phyloP scores from a whole-genome alignment of 2,113 vertebrate genomes.

The Pyxicephalus adspersus region DNA sequence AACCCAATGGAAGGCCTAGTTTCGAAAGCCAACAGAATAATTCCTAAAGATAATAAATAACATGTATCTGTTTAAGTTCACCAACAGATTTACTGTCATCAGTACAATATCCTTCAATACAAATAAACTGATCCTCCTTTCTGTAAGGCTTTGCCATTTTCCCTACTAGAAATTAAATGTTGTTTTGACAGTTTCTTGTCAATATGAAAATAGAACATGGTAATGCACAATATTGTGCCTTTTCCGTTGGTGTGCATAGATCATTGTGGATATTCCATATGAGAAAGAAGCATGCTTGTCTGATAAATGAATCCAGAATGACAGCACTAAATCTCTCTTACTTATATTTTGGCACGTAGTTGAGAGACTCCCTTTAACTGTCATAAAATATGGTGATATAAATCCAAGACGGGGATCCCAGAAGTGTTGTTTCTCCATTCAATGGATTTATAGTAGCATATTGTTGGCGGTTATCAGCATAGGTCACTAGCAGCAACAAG shows the following conservation, averaged over 20 bases:
- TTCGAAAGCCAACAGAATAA: too few species aligned
- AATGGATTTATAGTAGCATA: conserved; percentile 30
- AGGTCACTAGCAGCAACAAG: conserved; percentile 11
- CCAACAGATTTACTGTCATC: too few species aligned
- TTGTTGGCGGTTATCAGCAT: conserved; percentile 39
- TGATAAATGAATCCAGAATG: conserved; percentile 43
- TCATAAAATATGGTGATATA: conserved; percentile 33
- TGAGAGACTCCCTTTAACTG: conserved; percentile 32
- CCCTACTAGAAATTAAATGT: background rate
- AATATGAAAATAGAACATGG: background rate
- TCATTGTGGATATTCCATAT: background rate
- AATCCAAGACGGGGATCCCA: conserved; percentile 20
- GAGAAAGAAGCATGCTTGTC: background rate
- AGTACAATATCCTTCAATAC: too few species aligned
- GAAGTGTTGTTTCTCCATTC: conserved; percentile 34
- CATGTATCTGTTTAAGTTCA: too few species aligned
- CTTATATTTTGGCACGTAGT: conserved; percentile 5
- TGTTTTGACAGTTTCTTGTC: background rate
- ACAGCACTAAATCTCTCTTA: conserved; percentile 21
- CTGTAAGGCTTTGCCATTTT: too few species aligned
- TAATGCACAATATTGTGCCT: background rate
- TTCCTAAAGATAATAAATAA: too few species aligned
- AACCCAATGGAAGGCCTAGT: too few species aligned
- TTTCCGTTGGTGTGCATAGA: conserved; percentile 5
- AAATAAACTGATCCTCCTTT: too few species aligned